Evolutionary conservation across 2,797 vertebrate species (phyloP).

Genomic region (Paedocypris micromegethes): DNA sequence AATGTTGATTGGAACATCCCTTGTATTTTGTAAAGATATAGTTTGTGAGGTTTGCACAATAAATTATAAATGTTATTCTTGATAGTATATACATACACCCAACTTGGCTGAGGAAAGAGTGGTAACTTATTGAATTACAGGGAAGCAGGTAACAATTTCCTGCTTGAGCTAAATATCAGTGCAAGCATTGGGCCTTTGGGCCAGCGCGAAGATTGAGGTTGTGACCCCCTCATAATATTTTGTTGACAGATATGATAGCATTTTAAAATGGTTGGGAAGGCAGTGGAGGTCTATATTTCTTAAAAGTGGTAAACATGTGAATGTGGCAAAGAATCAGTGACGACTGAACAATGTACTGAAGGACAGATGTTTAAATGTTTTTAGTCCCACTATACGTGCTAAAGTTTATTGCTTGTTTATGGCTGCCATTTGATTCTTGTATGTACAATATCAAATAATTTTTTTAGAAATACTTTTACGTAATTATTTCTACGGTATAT

Average conservation of each 20-base stretch:
- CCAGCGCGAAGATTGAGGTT: conserved; percentile 63
- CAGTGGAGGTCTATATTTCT: conserved; percentile 51
- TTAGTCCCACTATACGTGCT: too few relatives aligned
- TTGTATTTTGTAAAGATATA: too few relatives aligned
- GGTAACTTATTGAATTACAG: conserved; percentile 36
- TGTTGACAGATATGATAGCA: conserved; percentile 69
- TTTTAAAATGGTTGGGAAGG: conserved; percentile 65
- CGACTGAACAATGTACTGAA: conserved; percentile 22
- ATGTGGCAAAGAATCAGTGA: conserved; percentile 15
- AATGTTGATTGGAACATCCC: too few relatives aligned
- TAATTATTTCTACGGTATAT: too few relatives aligned
- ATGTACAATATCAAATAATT: too few relatives aligned
- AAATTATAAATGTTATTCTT: not conserved
- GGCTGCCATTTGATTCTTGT: too few relatives aligned
- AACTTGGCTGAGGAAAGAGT: conserved; percentile 5
- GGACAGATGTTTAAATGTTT: conserved; percentile 5
- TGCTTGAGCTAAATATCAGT: conserved; percentile 58
- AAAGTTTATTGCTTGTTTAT: too few relatives aligned
- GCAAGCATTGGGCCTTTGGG: conserved; percentile 55
- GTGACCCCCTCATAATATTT: conserved; percentile 67
- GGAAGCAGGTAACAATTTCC: conserved; percentile 52
- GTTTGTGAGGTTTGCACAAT: too few relatives aligned
- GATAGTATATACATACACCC: not conserved
- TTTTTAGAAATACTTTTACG: too few relatives aligned
- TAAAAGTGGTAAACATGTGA: conserved; percentile 27